A percentile compares a stretch with the other conserved stretches of the same genome.
phyloP scores from a whole-genome alignment of 2,113 vertebrate species.

The Erythrocercus mccallii region DNA sequence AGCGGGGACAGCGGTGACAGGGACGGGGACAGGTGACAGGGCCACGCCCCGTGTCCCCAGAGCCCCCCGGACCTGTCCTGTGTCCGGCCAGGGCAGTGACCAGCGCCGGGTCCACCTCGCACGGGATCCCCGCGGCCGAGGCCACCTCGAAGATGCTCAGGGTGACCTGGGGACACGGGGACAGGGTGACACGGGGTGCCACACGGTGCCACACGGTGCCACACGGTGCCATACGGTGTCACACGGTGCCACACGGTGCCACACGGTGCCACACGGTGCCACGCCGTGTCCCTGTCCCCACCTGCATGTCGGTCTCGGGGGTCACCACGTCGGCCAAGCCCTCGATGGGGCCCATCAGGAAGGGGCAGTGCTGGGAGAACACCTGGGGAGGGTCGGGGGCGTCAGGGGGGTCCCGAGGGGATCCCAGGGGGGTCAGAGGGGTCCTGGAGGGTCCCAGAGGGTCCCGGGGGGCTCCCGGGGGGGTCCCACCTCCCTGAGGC shows the following conservation, averaged over 20 bases:
- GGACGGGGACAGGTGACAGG: not conserved
- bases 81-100: constrained; percentile 77
- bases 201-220: accelerated
- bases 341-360: constrained; percentile 84
- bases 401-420: not conserved
- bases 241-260: not conserved
- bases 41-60: not conserved
- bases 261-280: accelerated
- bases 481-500: constrained; percentile 81
- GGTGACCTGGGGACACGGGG: constrained; percentile 73
- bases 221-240: not conserved
- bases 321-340: constrained; percentile 77
- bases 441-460: no score
- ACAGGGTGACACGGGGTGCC: not conserved
- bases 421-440: no score
- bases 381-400: constrained; percentile 53
- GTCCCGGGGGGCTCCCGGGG: no score
- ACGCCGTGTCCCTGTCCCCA: not conserved
- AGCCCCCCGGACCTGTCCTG: constrained; percentile 71
- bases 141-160: constrained; percentile 87
- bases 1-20: not conserved
- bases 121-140: constrained; percentile 83
- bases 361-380: constrained; percentile 83
- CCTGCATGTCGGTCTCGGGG: constrained; percentile 88
- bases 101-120: constrained; percentile 85